Evolutionary conservation across 2,888 invertebrate genomes (phyloP), one percentile per base, ranked within the genome.

Genomic region (Ormyrus pomaceus): DNA sequence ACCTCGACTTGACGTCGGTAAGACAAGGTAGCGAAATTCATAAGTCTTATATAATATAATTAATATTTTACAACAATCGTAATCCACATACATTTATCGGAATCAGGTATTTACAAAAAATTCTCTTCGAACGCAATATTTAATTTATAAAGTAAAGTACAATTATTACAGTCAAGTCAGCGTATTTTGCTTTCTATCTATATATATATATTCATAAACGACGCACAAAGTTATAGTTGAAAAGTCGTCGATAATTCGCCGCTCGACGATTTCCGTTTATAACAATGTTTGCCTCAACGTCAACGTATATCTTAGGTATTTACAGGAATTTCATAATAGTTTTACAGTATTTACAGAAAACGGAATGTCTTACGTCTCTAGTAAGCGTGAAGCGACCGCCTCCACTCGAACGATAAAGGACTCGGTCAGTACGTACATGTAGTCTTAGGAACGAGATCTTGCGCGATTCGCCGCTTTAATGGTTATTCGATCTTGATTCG

Each of bases 331-430:
- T 50, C 3, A 86, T 87, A 87, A 86, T 88, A 86, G 82, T n/a
- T 34, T 34, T 89, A 89, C 89, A 90, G 83, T 90, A 90, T 90
- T 84, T 90, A 90, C 90, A 79, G 46, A 53, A 53, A 66, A 89
- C 83, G 87, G 87, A 86, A 85, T 85, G 83, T 87, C 88, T 89
- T 86, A 71, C 10, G 59, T 82, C 81, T 86, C 89, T 90, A 90
- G 88, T 90, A 90, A 90, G 89, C 89, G 90, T 89, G 89, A 87
- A 87, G 86, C 87, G 88, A 89, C 64, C 79, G 53, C 61, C 68
- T 62, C 50, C 65, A 46, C 45, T 11, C 13, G 4, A 48, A 48
- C 58, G 56, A 65, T 77, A 77, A 77, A 71, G 62, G 70, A 65
- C 69, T 71, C 58, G 59, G 58, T 51, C 64, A 65, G 13, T 58